phyloP scores from a whole-genome alignment of 2,797 vertebrate species.

The Pangasius krempfi region DNA sequence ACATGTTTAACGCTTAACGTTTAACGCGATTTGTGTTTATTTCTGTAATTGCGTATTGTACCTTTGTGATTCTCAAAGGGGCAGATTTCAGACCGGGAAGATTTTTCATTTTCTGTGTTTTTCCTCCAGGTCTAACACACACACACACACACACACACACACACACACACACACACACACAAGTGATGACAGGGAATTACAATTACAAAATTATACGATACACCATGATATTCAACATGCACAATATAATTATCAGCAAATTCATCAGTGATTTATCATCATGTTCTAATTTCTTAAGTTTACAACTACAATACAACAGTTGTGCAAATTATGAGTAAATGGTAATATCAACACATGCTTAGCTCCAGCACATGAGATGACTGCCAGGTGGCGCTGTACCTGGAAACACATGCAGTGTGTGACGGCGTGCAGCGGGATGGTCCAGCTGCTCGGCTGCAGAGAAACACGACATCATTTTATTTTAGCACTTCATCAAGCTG shows the following conservation, averaged over 20 bases:
- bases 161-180: slow-evolving; percentile 22
- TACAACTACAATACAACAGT: neutral
- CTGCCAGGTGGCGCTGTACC: slow-evolving; percentile 59
- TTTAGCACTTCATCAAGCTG: neutral
- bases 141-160: slow-evolving; percentile 32
- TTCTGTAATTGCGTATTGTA: slow-evolving; percentile 38
- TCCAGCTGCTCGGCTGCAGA: neutral
- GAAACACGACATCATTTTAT: neutral
- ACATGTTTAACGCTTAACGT: neutral
- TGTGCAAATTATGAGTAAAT: neutral
- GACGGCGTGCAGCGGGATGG: slow-evolving; percentile 68
- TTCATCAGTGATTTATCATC: neutral
- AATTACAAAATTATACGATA: neutral
- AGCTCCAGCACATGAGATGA: neutral
- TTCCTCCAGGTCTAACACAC: slow-evolving; percentile 65
- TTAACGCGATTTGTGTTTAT: neutral
- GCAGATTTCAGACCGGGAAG: slow-evolving; percentile 60
- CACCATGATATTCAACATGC: neutral
- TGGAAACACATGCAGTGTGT: slow-evolving; percentile 74
- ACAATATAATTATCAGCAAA: neutral
- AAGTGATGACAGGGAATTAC: neutral
- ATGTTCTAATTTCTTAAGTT: neutral
- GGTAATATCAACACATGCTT: neutral
- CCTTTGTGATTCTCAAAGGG: slow-evolving; percentile 66
- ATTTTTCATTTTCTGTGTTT: neutral